Evolutionary conservation across 2,797 vertebrate species (phyloP), one percentile per base, ranked within the genome.

Genomic region (Enoplosus armatus): DNA sequence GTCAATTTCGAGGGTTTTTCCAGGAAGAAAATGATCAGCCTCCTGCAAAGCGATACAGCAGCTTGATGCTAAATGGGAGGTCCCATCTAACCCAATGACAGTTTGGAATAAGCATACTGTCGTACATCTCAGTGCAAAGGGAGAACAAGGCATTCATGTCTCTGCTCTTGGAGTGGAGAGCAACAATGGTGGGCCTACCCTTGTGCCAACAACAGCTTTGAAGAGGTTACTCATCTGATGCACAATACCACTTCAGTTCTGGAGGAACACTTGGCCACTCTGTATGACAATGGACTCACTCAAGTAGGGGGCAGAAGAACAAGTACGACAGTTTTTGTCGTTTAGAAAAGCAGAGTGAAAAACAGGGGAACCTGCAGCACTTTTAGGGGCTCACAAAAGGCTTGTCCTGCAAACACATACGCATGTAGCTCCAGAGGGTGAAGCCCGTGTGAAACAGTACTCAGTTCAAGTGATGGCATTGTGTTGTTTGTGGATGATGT

Each of bases 161-260:
- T 63, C 48, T 54, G 66, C 70, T 71, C 51, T 50, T 43, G 60
- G 67, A 64, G 15, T 45, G 37, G 26, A 68, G 29, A 58, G 53
- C 41, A 58, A 67, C 43, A 72, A 43, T 50, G 48, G 16, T 31
- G 60, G 39, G 55, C 47, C 55, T 62, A 56, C 58, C 48, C 51
- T 66, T 54, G 60, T 77, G 24, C 43, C 35, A 51, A 56, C 24
- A 22, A 1, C 15, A 26, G 66, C 62, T 77, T 77, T 75, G 64
- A 72, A 87, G 55, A 81, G 43, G 58, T 31, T 77, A 27, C 71
- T 71, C 45, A 60, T 80, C 66, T 75, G 64, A 31, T 67, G 10
- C 68, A 72, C 63, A 77, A 33, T 45, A 26, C 12, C 9, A 33
- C 67, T 61, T 41, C 24, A 29, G 11, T 20, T 67, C 51, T 50